Evolutionary conservation across 2,113 vertebrate species (phyloP).

Genomic region (Malurus elegans): DNA sequence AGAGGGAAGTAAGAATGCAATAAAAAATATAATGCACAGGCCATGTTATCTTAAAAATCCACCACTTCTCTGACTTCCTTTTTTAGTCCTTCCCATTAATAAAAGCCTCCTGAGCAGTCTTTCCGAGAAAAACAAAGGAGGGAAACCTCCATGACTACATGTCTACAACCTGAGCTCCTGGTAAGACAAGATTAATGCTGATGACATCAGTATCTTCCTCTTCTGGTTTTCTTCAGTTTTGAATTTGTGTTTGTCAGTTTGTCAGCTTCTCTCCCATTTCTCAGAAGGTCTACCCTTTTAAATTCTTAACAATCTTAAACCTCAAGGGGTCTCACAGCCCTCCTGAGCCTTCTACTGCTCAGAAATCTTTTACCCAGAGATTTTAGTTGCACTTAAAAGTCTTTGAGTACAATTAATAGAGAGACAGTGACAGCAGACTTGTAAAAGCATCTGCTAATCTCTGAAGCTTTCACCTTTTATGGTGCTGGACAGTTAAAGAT

Average conservation of each 20-base stretch:
- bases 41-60: fast-evolving
- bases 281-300: neutral
- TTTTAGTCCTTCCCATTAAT: neutral
- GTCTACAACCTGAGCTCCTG: neutral
- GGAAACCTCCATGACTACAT: neutral
- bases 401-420: neutral
- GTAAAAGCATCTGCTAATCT: neutral
- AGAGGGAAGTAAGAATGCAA: neutral
- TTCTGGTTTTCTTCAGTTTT: neutral
- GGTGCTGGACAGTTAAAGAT: neutral
- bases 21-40: neutral
- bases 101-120: neutral
- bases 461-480: neutral
- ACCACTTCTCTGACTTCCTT: neutral
- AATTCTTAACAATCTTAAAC: neutral
- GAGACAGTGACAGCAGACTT: neutral
- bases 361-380: neutral
- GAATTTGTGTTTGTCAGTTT: neutral
- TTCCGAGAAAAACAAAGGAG: neutral
- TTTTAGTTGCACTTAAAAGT: neutral
- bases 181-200: fast-evolving
- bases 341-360: neutral
- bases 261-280: neutral
- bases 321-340: neutral
- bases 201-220: neutral